Evolutionary conservation across 2,888 invertebrate species (phyloP), one percentile per base, ranked within the genome.

Genomic region (Caenorhabditis sp.): DNA sequence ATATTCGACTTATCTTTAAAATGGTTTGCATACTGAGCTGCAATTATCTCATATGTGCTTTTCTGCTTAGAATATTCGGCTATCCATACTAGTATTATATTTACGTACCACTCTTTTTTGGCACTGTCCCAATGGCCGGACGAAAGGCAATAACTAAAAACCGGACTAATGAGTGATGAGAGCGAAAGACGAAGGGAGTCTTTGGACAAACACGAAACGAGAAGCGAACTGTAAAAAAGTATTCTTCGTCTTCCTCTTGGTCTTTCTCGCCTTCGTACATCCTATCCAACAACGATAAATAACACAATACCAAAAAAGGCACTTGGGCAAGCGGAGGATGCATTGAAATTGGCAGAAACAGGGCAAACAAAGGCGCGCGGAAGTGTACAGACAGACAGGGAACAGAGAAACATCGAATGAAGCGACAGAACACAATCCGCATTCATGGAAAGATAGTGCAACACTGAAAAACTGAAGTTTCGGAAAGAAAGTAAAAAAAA

Each of bases 251-350:
- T 41, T 20, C 45, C n/a, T n/a, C n/a, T n/a, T n/a, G n/a, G n/a
- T n/a, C n/a, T n/a, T n/a, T n/a, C n/a, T n/a, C n/a, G n/a, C n/a
- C n/a, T 26, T 27, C 32, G 20, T 27, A 27, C 30, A 27, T 50
- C 50, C 26, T 27, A 48, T 48, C 43, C 22, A 43, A 50, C 32
- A 32, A 5, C 50, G 30, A 50, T 30, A 50, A 50, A 32, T 32
- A 32, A 53, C 53, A 39, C 32, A 52, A 53, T 24, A 53, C 39
- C 35, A 53, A 37, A 53, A 39, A 53, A 53, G 39, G 53, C 37
- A 53, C 39, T 53, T 53, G 32, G 53, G 35, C 52, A 52, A 22
- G 52, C 52, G 53, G 53, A 46, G 32, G 53, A 53, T 53, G 53
- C 39, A 53, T 53, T 37, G 53, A 39, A 53, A 53, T 53, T 37